phyloP scores from a whole-genome alignment of 2,797 vertebrate species.

The Crenichthys baileyi region DNA sequence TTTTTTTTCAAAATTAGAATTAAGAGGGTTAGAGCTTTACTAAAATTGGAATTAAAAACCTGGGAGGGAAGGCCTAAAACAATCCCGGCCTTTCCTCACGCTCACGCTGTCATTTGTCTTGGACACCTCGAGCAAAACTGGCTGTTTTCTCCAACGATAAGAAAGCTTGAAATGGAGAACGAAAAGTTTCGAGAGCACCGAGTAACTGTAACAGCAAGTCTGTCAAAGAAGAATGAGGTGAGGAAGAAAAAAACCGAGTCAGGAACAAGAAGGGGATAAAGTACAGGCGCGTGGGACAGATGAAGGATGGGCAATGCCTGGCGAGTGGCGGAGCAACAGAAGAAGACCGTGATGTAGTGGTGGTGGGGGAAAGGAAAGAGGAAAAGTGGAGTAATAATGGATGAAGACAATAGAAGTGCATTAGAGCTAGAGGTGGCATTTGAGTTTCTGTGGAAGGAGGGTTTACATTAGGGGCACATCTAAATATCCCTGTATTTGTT shows the following conservation, averaged over 20 bases:
- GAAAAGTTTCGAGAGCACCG: slow-evolving; percentile 26
- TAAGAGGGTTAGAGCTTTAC: no score
- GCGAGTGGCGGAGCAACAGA: slow-evolving; percentile 67
- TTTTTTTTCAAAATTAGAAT: no score
- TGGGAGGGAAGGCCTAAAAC: neutral
- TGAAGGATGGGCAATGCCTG: slow-evolving; percentile 73
- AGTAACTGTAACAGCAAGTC: slow-evolving; percentile 2
- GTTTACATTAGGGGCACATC: slow-evolving; percentile 30
- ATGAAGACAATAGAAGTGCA: slow-evolving; percentile 85
- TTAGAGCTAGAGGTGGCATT: slow-evolving; percentile 72
- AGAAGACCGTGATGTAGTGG: slow-evolving; percentile 81
- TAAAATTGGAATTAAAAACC: neutral
- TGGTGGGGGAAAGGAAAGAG: slow-evolving; percentile 49
- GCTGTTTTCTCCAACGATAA: neutral
- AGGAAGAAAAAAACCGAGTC: slow-evolving; percentile 62
- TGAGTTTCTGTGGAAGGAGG: slow-evolving; percentile 28
- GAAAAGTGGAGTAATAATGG: slow-evolving; percentile 78
- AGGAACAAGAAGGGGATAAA: slow-evolving; percentile 52
- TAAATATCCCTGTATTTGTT: slow-evolving; percentile 41
- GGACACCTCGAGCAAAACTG: neutral
- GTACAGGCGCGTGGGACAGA: slow-evolving; percentile 47
- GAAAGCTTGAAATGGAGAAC: slow-evolving; percentile 35
- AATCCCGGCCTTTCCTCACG: neutral
- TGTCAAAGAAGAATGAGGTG: slow-evolving; percentile 56
- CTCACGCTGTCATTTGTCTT: neutral